Conservation (phyloP, 2,113 vertebrate genomes). For the Bambusicola thoracicus region DNA sequence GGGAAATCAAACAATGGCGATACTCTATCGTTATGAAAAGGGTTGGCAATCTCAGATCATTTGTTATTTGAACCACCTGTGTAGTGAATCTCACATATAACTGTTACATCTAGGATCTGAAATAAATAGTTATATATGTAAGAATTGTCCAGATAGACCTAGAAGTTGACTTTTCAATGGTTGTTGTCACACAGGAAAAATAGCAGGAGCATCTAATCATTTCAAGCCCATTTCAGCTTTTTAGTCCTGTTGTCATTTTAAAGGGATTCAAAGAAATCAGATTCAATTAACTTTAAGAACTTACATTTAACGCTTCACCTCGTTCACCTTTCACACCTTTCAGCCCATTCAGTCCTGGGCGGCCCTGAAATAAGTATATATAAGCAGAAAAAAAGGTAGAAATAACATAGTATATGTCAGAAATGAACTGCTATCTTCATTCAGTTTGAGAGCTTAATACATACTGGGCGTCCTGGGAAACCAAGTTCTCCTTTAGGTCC, state of each 20-base stretch:
- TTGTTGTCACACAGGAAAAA: neutral
- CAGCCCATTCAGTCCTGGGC: constrained; percentile 85
- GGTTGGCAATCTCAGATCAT: neutral
- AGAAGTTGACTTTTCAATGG: neutral
- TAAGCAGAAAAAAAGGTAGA: neutral
- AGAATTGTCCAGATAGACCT: neutral
- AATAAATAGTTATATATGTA: neutral
- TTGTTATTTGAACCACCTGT: neutral
- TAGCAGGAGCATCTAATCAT: neutral
- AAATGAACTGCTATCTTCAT: neutral
- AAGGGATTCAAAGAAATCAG: neutral
- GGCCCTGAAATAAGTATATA: constrained; percentile 80
- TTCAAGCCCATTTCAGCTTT: neutral
- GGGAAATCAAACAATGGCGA: neutral
- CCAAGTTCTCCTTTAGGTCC: constrained; percentile 94
- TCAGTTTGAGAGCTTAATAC: constrained; percentile 43
- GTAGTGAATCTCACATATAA: neutral
- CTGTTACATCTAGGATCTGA: neutral
- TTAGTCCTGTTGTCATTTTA: neutral
- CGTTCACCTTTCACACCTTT: constrained; percentile 89
- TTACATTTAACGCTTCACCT: constrained; percentile 75
- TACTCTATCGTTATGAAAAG: neutral
- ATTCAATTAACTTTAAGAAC: constrained; percentile 42
- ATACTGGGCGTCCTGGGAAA: constrained; percentile 91
- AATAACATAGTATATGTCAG: neutral